Base-by-base conservation (phyloP, 2,888 invertebrate genomes). In the Drosophila merina region DNA sequence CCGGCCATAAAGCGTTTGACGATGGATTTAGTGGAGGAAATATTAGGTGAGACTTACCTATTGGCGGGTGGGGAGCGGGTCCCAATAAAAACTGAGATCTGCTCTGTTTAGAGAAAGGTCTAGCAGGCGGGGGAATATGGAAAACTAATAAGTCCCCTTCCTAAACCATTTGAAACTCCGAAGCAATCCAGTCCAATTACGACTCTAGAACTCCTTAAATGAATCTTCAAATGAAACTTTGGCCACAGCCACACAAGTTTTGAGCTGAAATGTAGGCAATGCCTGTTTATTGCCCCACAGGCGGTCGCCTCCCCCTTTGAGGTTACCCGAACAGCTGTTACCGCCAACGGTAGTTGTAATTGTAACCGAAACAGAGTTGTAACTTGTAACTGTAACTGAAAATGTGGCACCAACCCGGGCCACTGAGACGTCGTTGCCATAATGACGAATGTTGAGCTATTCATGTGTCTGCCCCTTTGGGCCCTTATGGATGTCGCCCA, bases 381-480 rank as follows among this genome's bases (percentile, higher is more conserved):
- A 31, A 49, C 20, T 54, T 55, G 49, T 62, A 33, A 50, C 20
- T 55, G 49, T 62, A 68, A 66, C 44, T 72, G 52, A 31, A 51
- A 36, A 50, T 55, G 49, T 67, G 62, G 57, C 55, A 60, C 73
- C 40, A 47, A 52, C 58, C 44, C 54, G 58, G 56, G 45, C 45
- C 31, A n/a, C 26, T 30, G 44, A 68, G 68, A 49, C 49, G 63
- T 79, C 54, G 63, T 54, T 75, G 77, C 56, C 77, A 74, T 87
- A 83, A 83, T 83, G 88, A 83, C 77, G 86, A 88, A 86, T 83
- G 82, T 73, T 79, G 66, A 71, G 84, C 83, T 69, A 75, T 87
- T 86, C 80, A 67, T 74, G 58, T 86, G 80, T 87, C 87, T 84
- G 79, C 42, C 10, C 31, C 9, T 4, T 25, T 58, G 20, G 20